phyloP scores from a whole-genome alignment of 1,140 invertebrate genomes.

The Glossosoma conforme region DNA sequence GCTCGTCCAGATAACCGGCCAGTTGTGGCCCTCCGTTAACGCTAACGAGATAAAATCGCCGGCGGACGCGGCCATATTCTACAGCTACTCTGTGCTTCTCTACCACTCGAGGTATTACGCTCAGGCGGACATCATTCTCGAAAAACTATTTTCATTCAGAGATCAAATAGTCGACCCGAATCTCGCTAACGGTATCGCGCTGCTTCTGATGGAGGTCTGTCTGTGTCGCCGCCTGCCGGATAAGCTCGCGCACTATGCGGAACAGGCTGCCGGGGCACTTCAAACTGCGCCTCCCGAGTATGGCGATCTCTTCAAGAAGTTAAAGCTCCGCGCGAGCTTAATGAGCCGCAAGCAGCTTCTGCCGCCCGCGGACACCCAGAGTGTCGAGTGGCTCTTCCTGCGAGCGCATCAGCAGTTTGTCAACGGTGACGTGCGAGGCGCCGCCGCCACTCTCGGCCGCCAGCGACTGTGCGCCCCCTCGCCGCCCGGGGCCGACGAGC shows the following conservation, averaged over 20 bases:
- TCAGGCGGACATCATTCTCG: conserved; percentile 66
- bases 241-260: conserved; percentile 40
- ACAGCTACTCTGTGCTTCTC: conserved; percentile 78
- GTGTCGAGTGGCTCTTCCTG: conserved; percentile 46
- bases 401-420: conserved; percentile 54
- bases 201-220: conserved; percentile 46
- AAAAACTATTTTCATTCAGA: conserved; percentile 43
- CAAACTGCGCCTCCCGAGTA: conserved; percentile 39
- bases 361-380: conserved; percentile 44
- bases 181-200: conserved; percentile 43
- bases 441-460: conserved; percentile 48
- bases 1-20: conserved; percentile 57
- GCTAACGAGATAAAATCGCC: conserved; percentile 41
- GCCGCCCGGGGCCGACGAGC: conserved; percentile 38
- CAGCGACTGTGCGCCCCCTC: conserved; percentile 45
- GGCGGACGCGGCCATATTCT: conserved; percentile 52
- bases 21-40: conserved; percentile 48
- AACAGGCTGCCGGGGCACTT: conserved; percentile 36
- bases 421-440: conserved; percentile 52
- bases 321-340: conserved; percentile 48
- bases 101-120: conserved; percentile 77
- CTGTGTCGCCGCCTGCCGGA: conserved; percentile 42
- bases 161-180: conserved; percentile 42
- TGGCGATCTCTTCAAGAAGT: conserved; percentile 42
- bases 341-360: conserved; percentile 47